These are phyloP conservation scores for Glossosoma conforme DNA, from an alignment of 1,140 invertebrate species.

Conservation along the genomic window DNA sequence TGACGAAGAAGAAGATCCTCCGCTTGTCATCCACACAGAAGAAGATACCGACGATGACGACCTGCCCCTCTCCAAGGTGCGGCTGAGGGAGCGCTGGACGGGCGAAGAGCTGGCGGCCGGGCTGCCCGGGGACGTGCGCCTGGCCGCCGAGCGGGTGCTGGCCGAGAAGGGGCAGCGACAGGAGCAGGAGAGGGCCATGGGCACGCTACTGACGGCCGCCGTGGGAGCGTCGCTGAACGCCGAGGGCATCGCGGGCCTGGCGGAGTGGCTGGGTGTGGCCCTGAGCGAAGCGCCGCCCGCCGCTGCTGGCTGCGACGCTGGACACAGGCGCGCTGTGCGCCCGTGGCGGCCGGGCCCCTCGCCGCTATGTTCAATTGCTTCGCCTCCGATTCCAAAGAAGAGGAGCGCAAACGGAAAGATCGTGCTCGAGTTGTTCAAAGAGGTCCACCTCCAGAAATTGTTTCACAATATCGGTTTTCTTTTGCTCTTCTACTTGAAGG, in stretches of 20 bases:
- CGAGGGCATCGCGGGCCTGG: conserved; percentile 34
- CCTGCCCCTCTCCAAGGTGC: conserved; percentile 68
- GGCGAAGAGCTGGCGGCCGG: conserved; percentile 47
- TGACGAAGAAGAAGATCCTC: conserved; percentile 70
- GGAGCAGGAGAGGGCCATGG: conserved; percentile 47
- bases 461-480: conserved; percentile 77
- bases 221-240: conserved; percentile 51
- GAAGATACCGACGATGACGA: conserved; percentile 87
- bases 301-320: conserved; percentile 38
- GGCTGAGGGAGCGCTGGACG: conserved; percentile 45
- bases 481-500: conserved; percentile 61
- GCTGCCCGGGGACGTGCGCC: conserved; percentile 59
- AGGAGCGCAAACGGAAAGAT: conserved; percentile 73
- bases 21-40: conserved; percentile 51
- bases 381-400: conserved; percentile 60
- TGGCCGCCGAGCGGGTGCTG: conserved; percentile 57
- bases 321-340: conserved; percentile 38
- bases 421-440: conserved; percentile 66
- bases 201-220: conserved; percentile 52
- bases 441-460: conserved; percentile 60
- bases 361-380: conserved; percentile 43
- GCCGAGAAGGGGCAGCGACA: conserved; percentile 40
- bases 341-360: conserved; percentile 39
- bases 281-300: conserved; percentile 40
- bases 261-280: conserved; percentile 43